phyloP scores from a whole-genome alignment of 2,888 invertebrate species.

The Deilephila porcellus region DNA sequence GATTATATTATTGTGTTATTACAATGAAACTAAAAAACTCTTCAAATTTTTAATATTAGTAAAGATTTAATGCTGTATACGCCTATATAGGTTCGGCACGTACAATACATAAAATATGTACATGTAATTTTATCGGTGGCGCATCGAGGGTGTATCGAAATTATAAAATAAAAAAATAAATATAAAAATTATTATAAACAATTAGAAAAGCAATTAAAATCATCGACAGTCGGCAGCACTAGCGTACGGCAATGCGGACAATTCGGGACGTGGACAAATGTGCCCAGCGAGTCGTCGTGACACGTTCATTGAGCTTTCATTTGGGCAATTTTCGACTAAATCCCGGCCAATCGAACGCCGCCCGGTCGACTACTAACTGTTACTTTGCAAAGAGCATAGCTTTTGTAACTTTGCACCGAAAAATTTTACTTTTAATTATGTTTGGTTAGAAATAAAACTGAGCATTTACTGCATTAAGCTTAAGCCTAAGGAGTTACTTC shows the following conservation, averaged over 20 bases:
- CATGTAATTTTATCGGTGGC: too few relatives aligned
- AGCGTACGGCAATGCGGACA: conserved; percentile 80
- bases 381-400: conserved; percentile 66
- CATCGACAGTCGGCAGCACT: conserved; percentile 59
- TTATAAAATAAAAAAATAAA: neutral
- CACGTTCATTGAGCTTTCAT: conserved; percentile 84
- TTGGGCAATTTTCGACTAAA: conserved; percentile 83
- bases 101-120: too few relatives aligned
- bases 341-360: conserved; percentile 74
- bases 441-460: too few relatives aligned
- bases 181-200: neutral
- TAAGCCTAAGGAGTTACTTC: too few relatives aligned
- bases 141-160: neutral
- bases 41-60: too few relatives aligned
- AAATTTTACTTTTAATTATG: neutral
- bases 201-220: conserved; percentile 22
- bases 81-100: too few relatives aligned
- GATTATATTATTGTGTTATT: too few relatives aligned
- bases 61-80: too few relatives aligned
- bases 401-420: conserved; percentile 7
- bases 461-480: too few relatives aligned
- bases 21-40: too few relatives aligned
- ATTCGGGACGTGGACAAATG: conserved; percentile 81
- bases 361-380: conserved; percentile 58
- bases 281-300: conserved; percentile 77